Conservation (phyloP, 2,113 vertebrate species). For the Cynoglossus semilaevis region DNA sequence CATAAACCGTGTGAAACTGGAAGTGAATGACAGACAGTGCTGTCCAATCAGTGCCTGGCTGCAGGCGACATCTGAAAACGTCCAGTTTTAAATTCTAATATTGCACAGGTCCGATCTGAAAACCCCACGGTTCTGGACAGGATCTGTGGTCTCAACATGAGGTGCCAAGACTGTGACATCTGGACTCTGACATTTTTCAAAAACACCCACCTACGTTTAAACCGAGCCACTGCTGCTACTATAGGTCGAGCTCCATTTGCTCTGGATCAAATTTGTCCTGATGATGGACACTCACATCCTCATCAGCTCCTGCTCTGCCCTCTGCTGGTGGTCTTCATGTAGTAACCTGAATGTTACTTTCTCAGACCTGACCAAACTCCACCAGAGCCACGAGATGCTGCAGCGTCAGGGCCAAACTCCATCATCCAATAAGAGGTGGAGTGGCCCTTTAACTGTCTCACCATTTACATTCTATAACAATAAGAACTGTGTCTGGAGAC, state of each 20-base stretch:
- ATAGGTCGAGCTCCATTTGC: neutral
- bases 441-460: conserved; percentile 1
- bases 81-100: too few relatives aligned
- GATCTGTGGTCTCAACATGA: too few relatives aligned
- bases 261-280: too few relatives aligned
- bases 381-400: neutral
- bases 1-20: too few relatives aligned
- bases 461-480: neutral
- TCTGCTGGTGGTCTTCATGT: neutral
- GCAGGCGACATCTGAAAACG: too few relatives aligned
- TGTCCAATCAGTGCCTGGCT: too few relatives aligned
- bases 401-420: neutral
- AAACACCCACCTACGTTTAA: too few relatives aligned
- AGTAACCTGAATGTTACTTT: neutral
- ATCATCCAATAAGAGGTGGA: neutral
- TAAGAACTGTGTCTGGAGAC: neutral
- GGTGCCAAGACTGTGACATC: too few relatives aligned
- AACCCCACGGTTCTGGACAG: too few relatives aligned
- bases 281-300: neutral
- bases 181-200: too few relatives aligned
- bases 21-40: too few relatives aligned
- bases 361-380: conserved; percentile 1
- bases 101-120: too few relatives aligned
- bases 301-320: neutral
- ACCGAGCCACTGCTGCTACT: neutral